Conservation (phyloP, 2,888 invertebrate genomes). For the Drosophila eohydei region DNA sequence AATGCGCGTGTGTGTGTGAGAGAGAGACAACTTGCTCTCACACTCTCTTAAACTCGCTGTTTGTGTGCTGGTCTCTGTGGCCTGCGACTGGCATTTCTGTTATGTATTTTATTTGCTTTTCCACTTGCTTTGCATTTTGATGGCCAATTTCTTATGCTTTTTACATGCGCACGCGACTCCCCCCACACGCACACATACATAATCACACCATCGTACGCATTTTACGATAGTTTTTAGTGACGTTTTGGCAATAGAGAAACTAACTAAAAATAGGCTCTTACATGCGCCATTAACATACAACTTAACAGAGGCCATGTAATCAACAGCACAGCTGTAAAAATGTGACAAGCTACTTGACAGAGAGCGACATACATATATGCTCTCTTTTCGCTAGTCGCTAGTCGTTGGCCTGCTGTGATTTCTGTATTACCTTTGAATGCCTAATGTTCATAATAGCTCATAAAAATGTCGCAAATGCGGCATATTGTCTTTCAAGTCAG, state of each 20-base stretch:
- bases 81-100: slow-evolving; percentile 39
- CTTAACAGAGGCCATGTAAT: slow-evolving; percentile 44
- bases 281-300: slow-evolving; percentile 49
- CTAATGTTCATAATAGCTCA: slow-evolving; percentile 55
- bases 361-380: not conserved
- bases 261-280: slow-evolving; percentile 50
- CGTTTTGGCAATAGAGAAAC: slow-evolving; percentile 59
- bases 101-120: slow-evolving; percentile 60
- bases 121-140: slow-evolving; percentile 62
- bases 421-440: slow-evolving; percentile 20
- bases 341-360: slow-evolving; percentile 1
- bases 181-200: slow-evolving; percentile 7
- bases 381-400: slow-evolving; percentile 1
- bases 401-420: slow-evolving; percentile 9
- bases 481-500: slow-evolving; percentile 60
- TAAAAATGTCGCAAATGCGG: slow-evolving; percentile 66
- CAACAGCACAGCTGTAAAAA: slow-evolving; percentile 28
- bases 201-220: slow-evolving; percentile 8
- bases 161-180: slow-evolving; percentile 45
- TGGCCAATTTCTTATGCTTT: slow-evolving; percentile 66
- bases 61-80: slow-evolving; percentile 3
- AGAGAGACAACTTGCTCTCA: slow-evolving; percentile 21
- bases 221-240: slow-evolving; percentile 54
- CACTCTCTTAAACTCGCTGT: slow-evolving; percentile 13
- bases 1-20: slow-evolving; percentile 14